phyloP scores from a whole-genome alignment of 35 echinoderm and acorn worm genomes.

The Patiria miniata region DNA sequence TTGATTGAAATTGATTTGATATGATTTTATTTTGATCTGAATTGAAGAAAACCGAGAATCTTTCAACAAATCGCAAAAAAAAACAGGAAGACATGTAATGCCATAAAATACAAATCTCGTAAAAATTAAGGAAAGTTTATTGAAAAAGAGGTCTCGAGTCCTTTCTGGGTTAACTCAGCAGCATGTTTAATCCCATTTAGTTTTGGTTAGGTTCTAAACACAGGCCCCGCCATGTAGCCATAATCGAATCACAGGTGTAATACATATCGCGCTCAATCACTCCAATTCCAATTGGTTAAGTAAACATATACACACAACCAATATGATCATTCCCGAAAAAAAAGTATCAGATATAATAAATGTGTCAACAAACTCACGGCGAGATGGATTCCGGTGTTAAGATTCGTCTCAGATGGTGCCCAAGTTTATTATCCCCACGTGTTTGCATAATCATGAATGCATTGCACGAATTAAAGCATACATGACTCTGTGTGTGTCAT shows the following conservation, averaged over 20 bases:
- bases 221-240: background rate
- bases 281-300: background rate
- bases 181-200: background rate
- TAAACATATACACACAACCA: background rate
- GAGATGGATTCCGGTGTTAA: no score
- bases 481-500: no score
- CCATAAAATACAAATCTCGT: background rate
- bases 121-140: background rate
- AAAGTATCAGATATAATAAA: background rate
- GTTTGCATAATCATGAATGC: no score
- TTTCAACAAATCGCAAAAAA: no score
- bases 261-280: background rate
- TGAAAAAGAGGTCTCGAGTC: background rate
- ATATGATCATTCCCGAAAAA: background rate
- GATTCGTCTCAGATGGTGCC: no score
- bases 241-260: conserved; percentile 11
- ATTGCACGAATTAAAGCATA: no score
- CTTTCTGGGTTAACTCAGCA: background rate
- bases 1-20: no score
- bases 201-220: background rate
- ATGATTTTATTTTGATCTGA: no score
- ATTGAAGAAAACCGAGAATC: no score
- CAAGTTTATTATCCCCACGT: no score
- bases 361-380: background rate
- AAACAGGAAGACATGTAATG: background rate